Evolutionary conservation across 1,140 invertebrate genomes (phyloP), one percentile per base, ranked within the genome.

Genomic region (Drosophila carrolli): DNA sequence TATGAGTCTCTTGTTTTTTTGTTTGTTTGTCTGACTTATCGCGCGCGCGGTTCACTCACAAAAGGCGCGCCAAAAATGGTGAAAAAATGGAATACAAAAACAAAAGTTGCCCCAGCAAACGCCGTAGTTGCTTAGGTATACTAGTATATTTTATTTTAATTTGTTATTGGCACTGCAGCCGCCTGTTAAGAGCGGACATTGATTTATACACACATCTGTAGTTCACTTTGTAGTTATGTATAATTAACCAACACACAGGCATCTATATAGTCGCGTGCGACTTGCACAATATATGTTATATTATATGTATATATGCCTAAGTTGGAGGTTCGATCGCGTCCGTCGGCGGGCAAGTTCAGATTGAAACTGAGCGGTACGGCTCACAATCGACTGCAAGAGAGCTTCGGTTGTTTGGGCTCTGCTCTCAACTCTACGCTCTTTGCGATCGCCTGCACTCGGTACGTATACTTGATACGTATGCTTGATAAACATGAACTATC

Each of bases 261-360:
- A 38, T 4, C 19, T 46, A 50, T 59, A 41, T 44, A 53, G 47
- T 58, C 58, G 70, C 70, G 62, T 83, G 79, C 72, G 79, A 61
- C 81, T 83, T 84, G 72, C 76, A 76, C 76, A 81, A 83, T 78
- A 65, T 53, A 48, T 37, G 16, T 46, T 46, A 35, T 47, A 46
- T 51, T 14, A n/a, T 32, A 40, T 10, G 23, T 38, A 38, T 55
- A 38, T 38, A 14, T 19, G 32, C 5, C 11, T 4, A 19, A 53
- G 32, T 37, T 14, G 29, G 50, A 32, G 50, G 14, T 37, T 53
- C 14, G 46, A 14, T 27, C 55, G 71, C 78, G 58, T 67, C 75
- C 46, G 75, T 48, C 51, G 47, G 37, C 82, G 74, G 57, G 50
- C 43, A 86, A 78, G 63, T 71, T 71, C 57, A 56, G 65, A 68